Conservation (phyloP, 2,797 vertebrate genomes). For the Sebastes minor region DNA sequence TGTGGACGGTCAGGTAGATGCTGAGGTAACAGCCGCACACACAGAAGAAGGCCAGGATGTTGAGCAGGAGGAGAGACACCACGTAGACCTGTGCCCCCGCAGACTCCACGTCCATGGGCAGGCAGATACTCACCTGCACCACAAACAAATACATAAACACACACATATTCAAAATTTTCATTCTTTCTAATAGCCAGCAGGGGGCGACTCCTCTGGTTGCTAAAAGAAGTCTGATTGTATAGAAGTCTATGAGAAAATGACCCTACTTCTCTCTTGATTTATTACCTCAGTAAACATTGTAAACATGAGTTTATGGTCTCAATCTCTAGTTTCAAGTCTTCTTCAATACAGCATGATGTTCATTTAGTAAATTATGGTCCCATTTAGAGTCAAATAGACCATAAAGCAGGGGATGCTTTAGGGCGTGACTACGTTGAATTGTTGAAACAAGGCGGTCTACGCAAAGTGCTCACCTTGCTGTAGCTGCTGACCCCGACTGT, state of each 20-base stretch:
- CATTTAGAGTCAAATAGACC: too few relatives aligned
- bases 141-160: neutral
- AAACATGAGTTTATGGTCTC: too few relatives aligned
- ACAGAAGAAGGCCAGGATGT: constrained; percentile 89
- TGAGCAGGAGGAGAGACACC: constrained; percentile 89
- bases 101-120: constrained; percentile 97
- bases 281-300: too few relatives aligned
- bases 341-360: too few relatives aligned
- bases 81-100: constrained; percentile 87
- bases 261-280: too few relatives aligned
- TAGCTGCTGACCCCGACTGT: constrained; percentile 94
- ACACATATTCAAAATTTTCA: neutral
- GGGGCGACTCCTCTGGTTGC: too few relatives aligned
- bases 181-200: too few relatives aligned
- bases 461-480: constrained; percentile 81
- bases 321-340: too few relatives aligned
- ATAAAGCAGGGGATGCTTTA: too few relatives aligned
- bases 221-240: too few relatives aligned
- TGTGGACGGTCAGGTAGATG: constrained; percentile 93
- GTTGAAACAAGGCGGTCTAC: neutral
- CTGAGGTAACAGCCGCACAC: constrained; percentile 92
- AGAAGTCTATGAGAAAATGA: too few relatives aligned
- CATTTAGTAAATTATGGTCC: too few relatives aligned
- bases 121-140: constrained; percentile 90
- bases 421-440: neutral